Conservation (phyloP, 2,113 vertebrate genomes). For the Hiodon alosoides region DNA sequence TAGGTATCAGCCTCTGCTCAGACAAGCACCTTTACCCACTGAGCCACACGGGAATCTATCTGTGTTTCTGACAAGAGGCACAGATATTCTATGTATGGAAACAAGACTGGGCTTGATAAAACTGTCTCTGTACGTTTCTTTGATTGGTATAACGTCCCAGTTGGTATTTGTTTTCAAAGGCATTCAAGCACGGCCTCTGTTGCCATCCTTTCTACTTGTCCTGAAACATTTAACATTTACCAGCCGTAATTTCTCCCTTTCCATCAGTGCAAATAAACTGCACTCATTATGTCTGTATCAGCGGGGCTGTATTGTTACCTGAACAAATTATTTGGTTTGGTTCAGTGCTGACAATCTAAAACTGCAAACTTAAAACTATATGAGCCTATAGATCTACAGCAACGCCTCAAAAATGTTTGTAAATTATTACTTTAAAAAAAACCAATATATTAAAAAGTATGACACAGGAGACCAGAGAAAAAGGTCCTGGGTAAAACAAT, state of each 20-base stretch:
- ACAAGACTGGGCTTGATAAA: constrained; percentile 35
- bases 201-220: constrained; percentile 37
- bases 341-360: no score
- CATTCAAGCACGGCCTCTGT: constrained; percentile 49
- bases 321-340: constrained; percentile 21
- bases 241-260: constrained; percentile 26
- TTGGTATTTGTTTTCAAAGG: constrained; percentile 41
- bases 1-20: no score
- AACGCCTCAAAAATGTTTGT: no score
- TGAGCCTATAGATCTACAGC: no score
- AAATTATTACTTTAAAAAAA: no score
- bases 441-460: no score
- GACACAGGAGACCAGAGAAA: no score
- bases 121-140: constrained; percentile 39
- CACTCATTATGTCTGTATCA: constrained; percentile 39
- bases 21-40: no score
- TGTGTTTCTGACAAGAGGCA: no score
- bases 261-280: constrained; percentile 42
- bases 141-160: constrained; percentile 44
- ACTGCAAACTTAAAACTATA: no score
- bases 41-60: no score
- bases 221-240: constrained; percentile 36
- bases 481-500: no score
- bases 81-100: not conserved
- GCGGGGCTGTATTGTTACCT: constrained; percentile 32